Conservation (phyloP, 2,888 invertebrate genomes). For the Stenoptilia bipunctidactyla region DNA sequence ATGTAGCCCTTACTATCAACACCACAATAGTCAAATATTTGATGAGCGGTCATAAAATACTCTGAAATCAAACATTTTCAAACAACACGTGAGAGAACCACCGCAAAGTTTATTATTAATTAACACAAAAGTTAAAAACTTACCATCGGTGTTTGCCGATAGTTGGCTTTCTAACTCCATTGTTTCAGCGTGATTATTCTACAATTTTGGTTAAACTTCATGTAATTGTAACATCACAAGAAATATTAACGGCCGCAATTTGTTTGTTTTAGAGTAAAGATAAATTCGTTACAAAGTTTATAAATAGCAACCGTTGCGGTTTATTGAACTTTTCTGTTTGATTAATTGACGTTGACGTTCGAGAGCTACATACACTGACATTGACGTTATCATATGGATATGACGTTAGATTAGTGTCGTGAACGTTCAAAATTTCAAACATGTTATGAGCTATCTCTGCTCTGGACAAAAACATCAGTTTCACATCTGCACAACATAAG, state of each 20-base stretch:
- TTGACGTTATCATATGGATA: no score
- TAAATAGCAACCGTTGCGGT: slow-evolving; percentile 13
- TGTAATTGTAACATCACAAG: no score
- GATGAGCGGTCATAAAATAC: slow-evolving; percentile 50
- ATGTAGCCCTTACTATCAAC: slow-evolving; percentile 39
- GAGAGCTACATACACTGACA: no score
- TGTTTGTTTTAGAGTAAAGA: no score
- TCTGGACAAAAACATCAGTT: no score
- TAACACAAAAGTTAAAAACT: slow-evolving; percentile 30
- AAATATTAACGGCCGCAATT: no score
- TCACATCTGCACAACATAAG: no score
- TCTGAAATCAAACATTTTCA: slow-evolving; percentile 32
- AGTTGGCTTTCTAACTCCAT: slow-evolving; percentile 37
- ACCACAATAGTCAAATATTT: slow-evolving; percentile 58
- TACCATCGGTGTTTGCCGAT: slow-evolving; percentile 41
- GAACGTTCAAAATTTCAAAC: no score
- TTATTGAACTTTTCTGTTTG: slow-evolving; percentile 29
- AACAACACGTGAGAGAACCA: slow-evolving; percentile 34
- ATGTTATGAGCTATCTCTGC: no score
- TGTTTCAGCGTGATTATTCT: no score
- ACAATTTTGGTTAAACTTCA: no score
- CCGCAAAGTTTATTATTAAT: slow-evolving; percentile 28
- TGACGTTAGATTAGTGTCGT: no score
- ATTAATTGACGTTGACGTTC: slow-evolving; percentile 20
- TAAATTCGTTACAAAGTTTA: background rate